Evolutionary conservation across 2,888 invertebrate genomes (phyloP).

Genomic region (Tyria jacobaeae): DNA sequence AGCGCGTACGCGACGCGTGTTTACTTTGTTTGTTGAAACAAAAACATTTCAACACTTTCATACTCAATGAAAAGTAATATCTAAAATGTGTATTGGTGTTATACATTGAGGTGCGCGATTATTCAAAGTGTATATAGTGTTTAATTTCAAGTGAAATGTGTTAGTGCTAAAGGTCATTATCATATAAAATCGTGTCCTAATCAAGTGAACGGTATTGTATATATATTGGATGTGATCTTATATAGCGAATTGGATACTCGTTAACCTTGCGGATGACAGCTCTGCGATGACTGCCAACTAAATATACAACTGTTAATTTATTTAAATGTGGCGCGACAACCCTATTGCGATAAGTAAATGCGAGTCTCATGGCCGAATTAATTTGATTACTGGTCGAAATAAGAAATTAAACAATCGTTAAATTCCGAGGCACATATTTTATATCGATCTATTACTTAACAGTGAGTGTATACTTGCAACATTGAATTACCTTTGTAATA

Average conservation of each 20-base stretch:
- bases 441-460: conserved; percentile 42
- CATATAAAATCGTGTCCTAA: conserved; percentile 64
- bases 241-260: conserved; percentile 68
- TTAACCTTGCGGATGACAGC: conserved; percentile 75
- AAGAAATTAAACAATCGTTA: conserved; percentile 23
- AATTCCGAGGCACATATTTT: conserved; percentile 11
- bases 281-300: conserved; percentile 60
- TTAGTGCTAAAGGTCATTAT: conserved; percentile 73
- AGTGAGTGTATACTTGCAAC: conserved; percentile 49
- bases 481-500: conserved; percentile 51
- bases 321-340: conserved; percentile 72
- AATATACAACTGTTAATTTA: conserved; percentile 71
- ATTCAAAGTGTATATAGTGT: conserved; percentile 32
- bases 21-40: conserved; percentile 48
- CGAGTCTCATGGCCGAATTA: conserved; percentile 68
- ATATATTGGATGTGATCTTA: conserved; percentile 71
- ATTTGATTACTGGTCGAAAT: conserved; percentile 36
- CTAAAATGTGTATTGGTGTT: conserved; percentile 18
- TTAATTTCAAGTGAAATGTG: conserved; percentile 57
- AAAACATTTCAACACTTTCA: conserved; percentile 33
- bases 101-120: conserved; percentile 17
- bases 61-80: conserved; percentile 22
- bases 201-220: conserved; percentile 74
- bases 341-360: conserved; percentile 68
- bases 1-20: conserved; percentile 71